A percentile compares a stretch with the other conserved stretches of the same genome.
Conservation (phyloP, 2,113 vertebrate species). For the Pandion haliaetus region DNA sequence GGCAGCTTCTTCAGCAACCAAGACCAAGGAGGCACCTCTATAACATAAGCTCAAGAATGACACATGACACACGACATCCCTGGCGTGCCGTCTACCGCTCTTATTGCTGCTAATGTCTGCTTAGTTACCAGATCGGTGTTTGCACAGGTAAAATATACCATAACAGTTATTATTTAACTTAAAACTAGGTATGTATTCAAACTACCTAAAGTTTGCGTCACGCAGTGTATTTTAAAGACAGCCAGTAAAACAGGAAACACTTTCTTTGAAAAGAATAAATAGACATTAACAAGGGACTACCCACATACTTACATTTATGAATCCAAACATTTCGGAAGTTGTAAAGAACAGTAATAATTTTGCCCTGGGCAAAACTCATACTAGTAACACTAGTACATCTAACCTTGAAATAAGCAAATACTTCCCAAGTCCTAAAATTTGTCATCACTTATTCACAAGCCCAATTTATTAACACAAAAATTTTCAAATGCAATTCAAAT, state of each 20-base stretch:
- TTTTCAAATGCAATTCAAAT: not conserved
- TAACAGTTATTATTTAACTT: not conserved
- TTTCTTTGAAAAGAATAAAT: not conserved
- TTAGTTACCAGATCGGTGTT: not conserved
- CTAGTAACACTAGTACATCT: not conserved
- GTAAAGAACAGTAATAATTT: not conserved
- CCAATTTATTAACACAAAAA: not conserved
- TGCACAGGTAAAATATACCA: not conserved
- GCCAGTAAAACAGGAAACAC: not conserved
- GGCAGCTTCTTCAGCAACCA: not conserved
- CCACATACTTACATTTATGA: not conserved
- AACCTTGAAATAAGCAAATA: not conserved
- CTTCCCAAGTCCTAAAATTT: not conserved
- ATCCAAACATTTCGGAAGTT: not conserved
- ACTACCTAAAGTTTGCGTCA: not conserved
- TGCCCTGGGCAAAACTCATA: not conserved
- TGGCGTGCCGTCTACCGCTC: rapidly evolving
- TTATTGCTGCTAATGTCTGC: not conserved
- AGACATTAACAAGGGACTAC: not conserved
- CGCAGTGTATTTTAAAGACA: not conserved
- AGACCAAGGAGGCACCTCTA: not conserved
- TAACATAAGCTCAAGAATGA: not conserved
- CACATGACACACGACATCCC: rapidly evolving
- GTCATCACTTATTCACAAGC: not conserved
- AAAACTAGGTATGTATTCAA: not conserved